These are phyloP conservation scores for Cichlasoma orientale DNA, from an alignment of 2,797 vertebrate species.

Conservation along the genomic window DNA sequence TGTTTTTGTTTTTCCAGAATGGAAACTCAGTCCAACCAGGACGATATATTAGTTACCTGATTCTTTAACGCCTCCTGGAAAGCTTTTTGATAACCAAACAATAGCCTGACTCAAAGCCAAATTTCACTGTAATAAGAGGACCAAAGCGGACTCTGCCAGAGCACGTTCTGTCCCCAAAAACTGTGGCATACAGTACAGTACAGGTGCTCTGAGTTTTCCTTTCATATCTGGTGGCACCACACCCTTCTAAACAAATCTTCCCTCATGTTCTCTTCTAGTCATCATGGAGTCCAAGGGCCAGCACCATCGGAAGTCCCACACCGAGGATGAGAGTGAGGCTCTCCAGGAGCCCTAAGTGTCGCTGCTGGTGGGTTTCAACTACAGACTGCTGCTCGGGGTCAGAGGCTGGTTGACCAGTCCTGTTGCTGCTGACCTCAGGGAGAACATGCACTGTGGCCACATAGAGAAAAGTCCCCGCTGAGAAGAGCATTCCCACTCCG, in stretches of 20 bases:
- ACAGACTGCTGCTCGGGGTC: slow-evolving; percentile 45
- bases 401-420: slow-evolving; percentile 24
- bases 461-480: slow-evolving; percentile 81
- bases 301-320: slow-evolving; percentile 70
- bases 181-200: not conserved
- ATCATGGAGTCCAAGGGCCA: slow-evolving; percentile 74
- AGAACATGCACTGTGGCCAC: slow-evolving; percentile 80
- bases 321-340: slow-evolving; percentile 80
- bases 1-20: slow-evolving; percentile 8
- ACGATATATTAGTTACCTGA: slow-evolving; percentile 13
- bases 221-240: not conserved
- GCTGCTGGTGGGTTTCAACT: slow-evolving; percentile 22
- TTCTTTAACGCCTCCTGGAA: not conserved
- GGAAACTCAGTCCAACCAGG: not conserved
- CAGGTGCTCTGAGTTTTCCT: slow-evolving; percentile 1
- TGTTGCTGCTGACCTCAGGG: slow-evolving; percentile 75
- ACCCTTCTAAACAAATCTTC: not conserved
- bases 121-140: not conserved
- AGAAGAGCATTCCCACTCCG: slow-evolving; percentile 82
- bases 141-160: not conserved
- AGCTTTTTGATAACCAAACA: slow-evolving; percentile 3
- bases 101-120: not conserved
- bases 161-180: not conserved
- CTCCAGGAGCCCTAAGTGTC: slow-evolving; percentile 72
- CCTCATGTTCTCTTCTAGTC: slow-evolving; percentile 39